These are phyloP conservation scores for Eupithecia dodoneata DNA, from an alignment of 2,888 invertebrate genomes.

Conservation along the genomic window DNA sequence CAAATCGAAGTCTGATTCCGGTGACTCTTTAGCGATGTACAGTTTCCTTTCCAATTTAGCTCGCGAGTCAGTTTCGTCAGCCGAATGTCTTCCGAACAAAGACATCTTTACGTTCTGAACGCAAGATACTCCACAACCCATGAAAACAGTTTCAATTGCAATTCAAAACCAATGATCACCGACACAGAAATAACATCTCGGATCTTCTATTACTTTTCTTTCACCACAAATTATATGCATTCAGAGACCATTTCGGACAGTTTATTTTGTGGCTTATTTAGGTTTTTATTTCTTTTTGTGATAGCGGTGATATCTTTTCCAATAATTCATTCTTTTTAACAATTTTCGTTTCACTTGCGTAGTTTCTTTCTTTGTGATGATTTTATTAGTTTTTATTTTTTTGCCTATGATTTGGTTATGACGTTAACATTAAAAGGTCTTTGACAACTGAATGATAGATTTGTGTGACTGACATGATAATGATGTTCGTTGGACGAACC, in stretches of 20 bases:
- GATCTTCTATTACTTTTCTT: background rate
- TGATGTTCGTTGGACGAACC: too few species aligned
- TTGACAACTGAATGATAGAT: background rate
- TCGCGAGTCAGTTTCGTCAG: conserved; percentile 58
- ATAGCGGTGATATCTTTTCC: background rate
- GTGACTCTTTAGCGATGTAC: conserved; percentile 87
- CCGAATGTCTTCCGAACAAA: conserved; percentile 70
- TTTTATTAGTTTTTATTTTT: background rate
- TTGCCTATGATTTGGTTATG: background rate
- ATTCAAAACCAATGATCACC: conserved; percentile 54
- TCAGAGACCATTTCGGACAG: background rate
- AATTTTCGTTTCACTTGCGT: background rate
- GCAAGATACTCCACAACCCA: conserved; percentile 79
- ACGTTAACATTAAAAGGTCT: background rate
- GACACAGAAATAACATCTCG: conserved; percentile 50
- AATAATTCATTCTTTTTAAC: background rate
- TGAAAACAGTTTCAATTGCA: conserved; percentile 56
- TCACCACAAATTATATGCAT: background rate
- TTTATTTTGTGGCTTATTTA: background rate
- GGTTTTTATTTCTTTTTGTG: background rate
- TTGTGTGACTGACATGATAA: too few species aligned
- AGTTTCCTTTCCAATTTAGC: conserved; percentile 74
- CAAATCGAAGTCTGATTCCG: conserved; percentile 91
- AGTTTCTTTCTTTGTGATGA: background rate
- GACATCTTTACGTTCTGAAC: conserved; percentile 72